Conservation (phyloP, 2,888 invertebrate genomes). For the Asteroscopus sphinx region DNA sequence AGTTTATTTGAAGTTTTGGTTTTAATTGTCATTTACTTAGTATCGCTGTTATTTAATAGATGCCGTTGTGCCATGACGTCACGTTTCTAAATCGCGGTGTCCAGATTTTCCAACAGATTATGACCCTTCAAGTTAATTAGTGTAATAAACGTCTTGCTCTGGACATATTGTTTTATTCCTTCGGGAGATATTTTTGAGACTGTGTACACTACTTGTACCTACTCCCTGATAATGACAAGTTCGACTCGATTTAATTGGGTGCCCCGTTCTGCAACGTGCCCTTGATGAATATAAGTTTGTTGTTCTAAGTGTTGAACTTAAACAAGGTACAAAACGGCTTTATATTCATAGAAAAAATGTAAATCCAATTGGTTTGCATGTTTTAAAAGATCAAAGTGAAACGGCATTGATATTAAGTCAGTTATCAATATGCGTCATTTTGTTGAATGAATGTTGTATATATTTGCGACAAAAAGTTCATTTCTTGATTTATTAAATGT, state of each 20-base stretch:
- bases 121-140: too few species aligned
- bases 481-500: too few species aligned
- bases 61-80: too few species aligned
- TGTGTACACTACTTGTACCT: too few species aligned
- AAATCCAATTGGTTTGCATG: conserved; percentile 41
- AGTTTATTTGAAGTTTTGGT: too few species aligned
- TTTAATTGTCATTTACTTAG: too few species aligned
- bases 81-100: too few species aligned
- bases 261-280: conserved; percentile 32
- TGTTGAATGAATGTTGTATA: conserved; percentile 25
- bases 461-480: conserved; percentile 6
- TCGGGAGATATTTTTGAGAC: too few species aligned
- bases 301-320: conserved; percentile 21
- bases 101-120: too few species aligned
- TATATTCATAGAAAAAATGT: conserved; percentile 52
- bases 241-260: conserved; percentile 39
- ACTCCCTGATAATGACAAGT: conserved; percentile 41
- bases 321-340: conserved; percentile 24
- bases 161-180: too few species aligned
- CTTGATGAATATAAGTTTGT: conserved; percentile 40
- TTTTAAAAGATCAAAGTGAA: conserved; percentile 33
- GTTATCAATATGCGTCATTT: conserved; percentile 25
- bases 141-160: too few species aligned
- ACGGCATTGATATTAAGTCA: conserved; percentile 18
- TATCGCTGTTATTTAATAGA: too few species aligned